phyloP scores from a whole-genome alignment of 2,888 invertebrate species.

The Lithophane socia region DNA sequence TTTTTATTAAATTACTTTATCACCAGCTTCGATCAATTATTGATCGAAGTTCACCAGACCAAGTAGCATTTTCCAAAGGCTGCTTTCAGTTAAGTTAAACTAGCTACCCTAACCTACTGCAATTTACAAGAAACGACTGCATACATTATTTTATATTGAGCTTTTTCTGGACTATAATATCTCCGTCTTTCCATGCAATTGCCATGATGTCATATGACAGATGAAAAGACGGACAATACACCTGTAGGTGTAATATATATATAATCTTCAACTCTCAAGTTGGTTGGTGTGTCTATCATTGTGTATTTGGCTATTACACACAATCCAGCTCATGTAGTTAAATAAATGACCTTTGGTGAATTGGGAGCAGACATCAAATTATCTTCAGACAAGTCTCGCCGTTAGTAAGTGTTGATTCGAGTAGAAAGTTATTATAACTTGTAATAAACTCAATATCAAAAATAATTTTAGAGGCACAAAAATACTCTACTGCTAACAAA shows the following conservation, averaged over 20 bases:
- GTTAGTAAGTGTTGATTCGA: background rate
- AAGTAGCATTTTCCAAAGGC: background rate
- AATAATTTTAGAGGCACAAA: background rate
- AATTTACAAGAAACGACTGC: background rate
- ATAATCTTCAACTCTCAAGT: slow-evolving; percentile 1
- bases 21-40: too few relatives aligned
- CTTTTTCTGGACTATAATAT: background rate
- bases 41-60: too few relatives aligned
- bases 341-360: slow-evolving; percentile 11
- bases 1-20: background rate
- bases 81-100: background rate
- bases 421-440: slow-evolving; percentile 1
- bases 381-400: background rate
- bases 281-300: background rate
- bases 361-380: slow-evolving; percentile 20
- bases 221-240: background rate
- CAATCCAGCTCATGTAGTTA: background rate
- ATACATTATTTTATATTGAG: background rate
- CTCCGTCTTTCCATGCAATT: background rate
- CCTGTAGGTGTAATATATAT: too few relatives aligned
- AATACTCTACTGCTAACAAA: background rate
- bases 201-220: background rate
- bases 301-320: background rate
- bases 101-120: too few relatives aligned
- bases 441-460: slow-evolving; percentile 1